These are phyloP conservation scores for Urocyon cinereoargenteus DNA, from an alignment of 2,797 vertebrate species.

Conservation along the genomic window DNA sequence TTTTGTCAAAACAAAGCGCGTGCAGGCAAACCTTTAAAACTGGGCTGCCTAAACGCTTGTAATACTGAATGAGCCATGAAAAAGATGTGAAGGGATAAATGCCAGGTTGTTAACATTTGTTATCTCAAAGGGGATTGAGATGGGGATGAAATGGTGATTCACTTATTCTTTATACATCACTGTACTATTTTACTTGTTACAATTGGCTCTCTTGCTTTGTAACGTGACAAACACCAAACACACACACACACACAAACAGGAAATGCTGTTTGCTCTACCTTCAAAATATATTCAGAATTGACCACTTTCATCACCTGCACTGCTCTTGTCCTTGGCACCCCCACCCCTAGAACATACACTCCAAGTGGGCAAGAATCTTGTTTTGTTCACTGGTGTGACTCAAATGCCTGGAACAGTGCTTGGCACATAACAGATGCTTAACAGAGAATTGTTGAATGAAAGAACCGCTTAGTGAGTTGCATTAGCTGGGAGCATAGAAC, in stretches of 20 bases:
- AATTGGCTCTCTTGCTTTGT: not conserved
- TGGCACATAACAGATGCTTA: not conserved
- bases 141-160: not conserved
- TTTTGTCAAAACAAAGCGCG: conserved; percentile 59
- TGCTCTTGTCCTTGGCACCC: not conserved
- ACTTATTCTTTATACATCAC: conserved; percentile 33
- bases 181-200: conserved; percentile 38
- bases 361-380: not conserved
- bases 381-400: not conserved
- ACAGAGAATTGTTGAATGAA: not conserved
- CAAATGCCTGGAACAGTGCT: not conserved
- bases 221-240: conserved; percentile 30
- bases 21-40: not conserved
- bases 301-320: not conserved
- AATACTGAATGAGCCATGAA: conserved; percentile 55
- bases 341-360: not conserved
- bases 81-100: conserved; percentile 27
- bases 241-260: not conserved
- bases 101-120: conserved; percentile 36
- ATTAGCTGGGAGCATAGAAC: not conserved
- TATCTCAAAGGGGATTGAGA: not conserved
- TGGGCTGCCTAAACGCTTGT: conserved; percentile 12
- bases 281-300: not conserved
- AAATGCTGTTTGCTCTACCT: not conserved
- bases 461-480: not conserved